phyloP scores from a whole-genome alignment of 2,113 vertebrate genomes.

The Serilophus lunatus region DNA sequence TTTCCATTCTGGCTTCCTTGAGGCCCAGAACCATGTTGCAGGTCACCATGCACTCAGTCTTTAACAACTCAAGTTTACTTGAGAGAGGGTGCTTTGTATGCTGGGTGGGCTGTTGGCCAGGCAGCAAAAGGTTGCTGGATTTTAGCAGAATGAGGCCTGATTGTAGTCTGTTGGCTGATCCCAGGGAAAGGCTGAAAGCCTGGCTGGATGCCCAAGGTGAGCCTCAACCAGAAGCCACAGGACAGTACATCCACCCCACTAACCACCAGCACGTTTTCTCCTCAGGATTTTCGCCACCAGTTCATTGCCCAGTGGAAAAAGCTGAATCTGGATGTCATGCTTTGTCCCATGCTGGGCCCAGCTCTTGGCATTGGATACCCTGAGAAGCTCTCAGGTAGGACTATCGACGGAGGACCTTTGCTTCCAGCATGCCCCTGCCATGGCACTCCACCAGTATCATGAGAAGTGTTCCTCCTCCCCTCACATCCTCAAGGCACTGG shows the following conservation, averaged over 20 bases:
- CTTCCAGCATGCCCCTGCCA: not conserved
- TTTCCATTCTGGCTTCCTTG: not conserved
- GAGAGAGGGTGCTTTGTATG: not conserved
- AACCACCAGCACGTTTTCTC: not conserved
- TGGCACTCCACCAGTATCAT: not conserved
- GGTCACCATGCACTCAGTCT: not conserved
- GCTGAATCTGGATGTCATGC: conserved; percentile 79
- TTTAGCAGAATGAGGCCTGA: not conserved
- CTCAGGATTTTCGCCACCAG: conserved; percentile 75
- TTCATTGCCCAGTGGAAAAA: conserved; percentile 77
- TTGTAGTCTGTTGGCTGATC: not conserved
- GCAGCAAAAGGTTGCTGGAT: not conserved
- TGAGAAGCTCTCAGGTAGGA: conserved; percentile 60
- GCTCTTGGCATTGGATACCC: conserved; percentile 68
- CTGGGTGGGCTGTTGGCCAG: not conserved
- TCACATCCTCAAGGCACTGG: not conserved
- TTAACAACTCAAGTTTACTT: not conserved
- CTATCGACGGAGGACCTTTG: rapidly evolving
- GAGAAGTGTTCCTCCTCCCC: not conserved
- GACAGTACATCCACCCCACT: not conserved
- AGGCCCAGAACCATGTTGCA: not conserved
- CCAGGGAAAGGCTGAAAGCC: not conserved
- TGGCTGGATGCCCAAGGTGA: not conserved
- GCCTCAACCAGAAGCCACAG: not conserved
- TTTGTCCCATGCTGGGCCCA: conserved; percentile 78